phyloP scores from a whole-genome alignment of 2,113 vertebrate genomes.

The Sprattus sprattus region DNA sequence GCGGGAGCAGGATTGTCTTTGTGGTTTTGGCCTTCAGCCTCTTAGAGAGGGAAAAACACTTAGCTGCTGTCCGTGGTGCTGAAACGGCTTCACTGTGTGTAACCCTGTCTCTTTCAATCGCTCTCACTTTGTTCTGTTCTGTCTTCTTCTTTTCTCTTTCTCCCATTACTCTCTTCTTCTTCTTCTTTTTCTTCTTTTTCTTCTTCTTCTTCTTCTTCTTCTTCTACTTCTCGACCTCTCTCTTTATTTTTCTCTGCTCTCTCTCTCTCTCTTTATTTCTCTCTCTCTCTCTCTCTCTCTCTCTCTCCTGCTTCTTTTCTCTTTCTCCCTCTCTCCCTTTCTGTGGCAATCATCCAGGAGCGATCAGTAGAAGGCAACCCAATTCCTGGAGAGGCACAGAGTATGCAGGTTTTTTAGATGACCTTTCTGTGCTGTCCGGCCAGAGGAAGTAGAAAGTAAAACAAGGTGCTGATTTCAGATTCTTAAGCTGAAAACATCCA shows the following conservation, averaged over 20 bases:
- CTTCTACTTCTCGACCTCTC: not conserved
- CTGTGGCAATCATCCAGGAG: not conserved
- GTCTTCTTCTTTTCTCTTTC: not conserved
- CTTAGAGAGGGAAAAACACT: not conserved
- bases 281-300: no score
- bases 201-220: not conserved
- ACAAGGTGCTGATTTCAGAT: not conserved
- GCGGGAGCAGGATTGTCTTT: not conserved
- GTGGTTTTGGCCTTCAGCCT: not conserved
- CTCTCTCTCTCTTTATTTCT: not conserved
- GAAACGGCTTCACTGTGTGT: not conserved
- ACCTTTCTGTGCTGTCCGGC: not conserved
- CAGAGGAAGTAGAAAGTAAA: not conserved
- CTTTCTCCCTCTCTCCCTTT: not conserved
- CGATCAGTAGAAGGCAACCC: not conserved
- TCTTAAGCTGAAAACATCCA: not conserved
- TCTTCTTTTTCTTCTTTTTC: not conserved
- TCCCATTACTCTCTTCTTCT: not conserved
- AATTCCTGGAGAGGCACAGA: not conserved
- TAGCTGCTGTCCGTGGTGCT: constrained; percentile 3
- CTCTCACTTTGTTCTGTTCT: not conserved
- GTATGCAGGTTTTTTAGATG: not conserved
- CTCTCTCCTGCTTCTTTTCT: no score
- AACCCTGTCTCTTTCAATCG: not conserved
- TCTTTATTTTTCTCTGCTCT: not conserved